Base-by-base conservation (phyloP, 2,888 invertebrate species). In the Ectobius pallidus region DNA sequence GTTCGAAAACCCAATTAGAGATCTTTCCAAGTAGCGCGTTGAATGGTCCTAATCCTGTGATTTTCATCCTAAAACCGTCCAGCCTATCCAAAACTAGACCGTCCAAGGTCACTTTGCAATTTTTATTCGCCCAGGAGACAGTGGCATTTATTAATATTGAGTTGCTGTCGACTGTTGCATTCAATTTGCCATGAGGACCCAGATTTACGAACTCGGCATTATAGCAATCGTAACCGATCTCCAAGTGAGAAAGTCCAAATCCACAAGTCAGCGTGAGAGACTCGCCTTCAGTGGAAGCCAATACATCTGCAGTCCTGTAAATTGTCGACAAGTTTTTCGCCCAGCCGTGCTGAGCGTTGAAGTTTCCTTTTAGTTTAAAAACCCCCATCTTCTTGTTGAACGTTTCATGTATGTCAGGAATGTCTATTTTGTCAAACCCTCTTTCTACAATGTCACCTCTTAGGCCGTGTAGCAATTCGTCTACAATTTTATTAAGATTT, bases 311-410 rank as follows among this genome's bases (percentile, higher is more conserved):
- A 3, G 62, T 70, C 16, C 71, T 39, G n/a, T 65, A 32, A 7
- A 71, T 34, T 0, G 67, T 65, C 1, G 65, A 49, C 7, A 71
- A 42, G 39, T 67, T 65, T 16, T 32, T 55, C n/a, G 49, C 52
- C 71, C 63, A 63, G 4, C 71, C 71, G 11, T 71, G 52, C 20
- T 65, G 52, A 39, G 65, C 67, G 0, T 65, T n/a, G 22, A 71
- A 65, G 11, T n/a, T 14, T 11, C 71, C 71, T 16, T 46, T 52
- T 3, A 65, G 25, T n/a, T 39, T 65, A 18, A 52, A 1, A n/a
- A 55, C 3, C 14, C 27, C 27, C 55, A 49, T 49, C 20, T 27
- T 65, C 14, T 55, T 49, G 27, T 16, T 14, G 55, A 71, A 71
- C 7, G 52, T 67, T 18, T 71, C 34, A 39, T 55, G 20, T 25